Base-by-base conservation (phyloP, 2,113 vertebrate species). In the Poeciliopsis retropinna region DNA sequence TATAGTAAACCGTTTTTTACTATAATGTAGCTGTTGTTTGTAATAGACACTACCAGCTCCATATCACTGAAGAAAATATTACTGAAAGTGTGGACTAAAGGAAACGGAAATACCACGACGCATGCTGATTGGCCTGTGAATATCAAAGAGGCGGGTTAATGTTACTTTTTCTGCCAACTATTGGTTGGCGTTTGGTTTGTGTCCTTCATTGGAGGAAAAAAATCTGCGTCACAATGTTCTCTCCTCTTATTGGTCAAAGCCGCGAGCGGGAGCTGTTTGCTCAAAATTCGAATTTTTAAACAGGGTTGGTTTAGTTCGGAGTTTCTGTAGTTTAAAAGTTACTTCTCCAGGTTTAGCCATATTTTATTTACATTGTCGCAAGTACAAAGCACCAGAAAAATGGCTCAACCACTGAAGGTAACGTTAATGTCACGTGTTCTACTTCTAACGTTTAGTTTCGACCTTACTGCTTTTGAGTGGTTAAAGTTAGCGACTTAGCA, bases 401-500 rank as follows among this genome's bases (percentile, higher is more conserved):
- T 93, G 90, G 83, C 87, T 2, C 90, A 91, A 78, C 93, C 94
- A 12, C 67, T 95, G 31, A 94, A 93, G 92, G 94, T 94, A 94
- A 87, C 8, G 17, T 62, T 44, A 39, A 37, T 27, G 25, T 57
- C 51, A 57, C 2, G 25, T 54, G 34, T 57, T 57, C 22, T 57
- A 2, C 37, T 17, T 5, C 10, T n/a, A 3, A 65, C 17, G 6
- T n/a, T 25, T 25, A n/a, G 7, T 13, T 39, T 25, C 14, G 37
- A 27, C 11, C 31, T n/a, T 44, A 67, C 15, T 54, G 37, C n/a
- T 28, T 15, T n/a, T 27, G 14, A 10, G 37, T 14, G 4, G 62
- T 10, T 32, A 47, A n/a, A 9, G 2, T 61, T 32, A 27, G 41
- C 14, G 57, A 67, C 30, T 54, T 57, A 57, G 3, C 47, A 15